Evolutionary conservation across 2,888 invertebrate genomes (phyloP).

Genomic region (Watsonalla cultraria): DNA sequence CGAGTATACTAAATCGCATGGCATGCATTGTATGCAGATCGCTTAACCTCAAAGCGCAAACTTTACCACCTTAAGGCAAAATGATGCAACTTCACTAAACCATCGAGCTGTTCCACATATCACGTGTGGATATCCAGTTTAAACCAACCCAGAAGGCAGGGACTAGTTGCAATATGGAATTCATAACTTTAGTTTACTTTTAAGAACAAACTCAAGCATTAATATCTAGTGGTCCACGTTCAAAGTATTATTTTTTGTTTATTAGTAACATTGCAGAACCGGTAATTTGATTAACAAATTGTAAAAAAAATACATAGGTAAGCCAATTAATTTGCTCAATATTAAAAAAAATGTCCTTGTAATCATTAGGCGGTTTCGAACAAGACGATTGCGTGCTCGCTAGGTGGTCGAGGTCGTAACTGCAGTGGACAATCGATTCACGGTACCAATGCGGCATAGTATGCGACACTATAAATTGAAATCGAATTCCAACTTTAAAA

Average conservation of each 20-base stretch:
- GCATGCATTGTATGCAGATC: constrained; percentile 76
- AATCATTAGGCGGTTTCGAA: constrained; percentile 45
- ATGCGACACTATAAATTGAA: constrained; percentile 62
- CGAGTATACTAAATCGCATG: constrained; percentile 41
- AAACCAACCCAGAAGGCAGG: no score
- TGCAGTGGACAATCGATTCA: constrained; percentile 74
- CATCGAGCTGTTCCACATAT: constrained; percentile 13
- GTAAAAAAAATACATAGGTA: background rate
- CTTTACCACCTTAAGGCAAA: constrained; percentile 46
- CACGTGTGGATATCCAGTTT: no score
- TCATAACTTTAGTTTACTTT: no score
- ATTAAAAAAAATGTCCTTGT: constrained; percentile 34
- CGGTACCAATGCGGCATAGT: constrained; percentile 65
- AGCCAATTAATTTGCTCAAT: background rate
- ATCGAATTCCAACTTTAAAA: constrained; percentile 42
- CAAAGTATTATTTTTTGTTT: no score
- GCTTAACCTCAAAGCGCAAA: constrained; percentile 47
- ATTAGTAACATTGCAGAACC: background rate
- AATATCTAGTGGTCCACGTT: no score
- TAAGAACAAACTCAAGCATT: no score
- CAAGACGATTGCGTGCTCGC: constrained; percentile 66
- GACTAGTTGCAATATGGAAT: no score
- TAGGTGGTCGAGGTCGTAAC: constrained; percentile 68
- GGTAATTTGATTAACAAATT: background rate
- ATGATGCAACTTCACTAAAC: constrained; percentile 51